Evolutionary conservation across 2,113 vertebrate genomes (phyloP).

Genomic region (Hemiscyllium ocellatum): DNA sequence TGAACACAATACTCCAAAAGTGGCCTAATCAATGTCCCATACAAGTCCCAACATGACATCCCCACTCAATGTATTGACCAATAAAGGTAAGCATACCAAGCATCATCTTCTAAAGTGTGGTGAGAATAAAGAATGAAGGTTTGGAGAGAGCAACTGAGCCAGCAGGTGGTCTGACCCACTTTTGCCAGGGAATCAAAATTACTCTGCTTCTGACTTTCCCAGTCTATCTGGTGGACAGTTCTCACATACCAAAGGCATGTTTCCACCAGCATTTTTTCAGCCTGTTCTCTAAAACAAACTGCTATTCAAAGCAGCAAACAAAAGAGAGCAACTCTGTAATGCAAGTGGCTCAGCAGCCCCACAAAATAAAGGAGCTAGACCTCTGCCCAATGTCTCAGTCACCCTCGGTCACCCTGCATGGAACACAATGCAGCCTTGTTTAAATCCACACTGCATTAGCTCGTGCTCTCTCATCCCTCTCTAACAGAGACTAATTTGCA

Average conservation of each 20-base stretch:
- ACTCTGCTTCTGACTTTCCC: background rate
- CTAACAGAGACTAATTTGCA: background rate
- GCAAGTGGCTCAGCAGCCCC: background rate
- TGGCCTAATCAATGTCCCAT: too few species aligned
- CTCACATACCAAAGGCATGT: background rate
- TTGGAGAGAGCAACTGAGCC: background rate
- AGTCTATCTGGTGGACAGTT: background rate
- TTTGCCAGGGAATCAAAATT: background rate
- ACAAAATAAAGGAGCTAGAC: background rate
- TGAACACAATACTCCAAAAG: too few species aligned
- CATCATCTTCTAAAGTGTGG: too few species aligned
- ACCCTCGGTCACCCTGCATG: slow-evolving; percentile 2
- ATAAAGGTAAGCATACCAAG: too few species aligned
- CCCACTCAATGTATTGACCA: too few species aligned
- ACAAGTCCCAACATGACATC: too few species aligned
- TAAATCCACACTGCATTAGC: background rate
- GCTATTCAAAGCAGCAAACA: background rate
- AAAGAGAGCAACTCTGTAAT: background rate
- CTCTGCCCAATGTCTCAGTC: background rate
- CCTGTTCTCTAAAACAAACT: background rate
- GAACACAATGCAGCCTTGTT: background rate
- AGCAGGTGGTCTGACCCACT: background rate
- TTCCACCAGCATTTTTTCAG: background rate
- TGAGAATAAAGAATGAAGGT: too few species aligned
- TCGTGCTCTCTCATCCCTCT: background rate